Conservation (phyloP, 2,113 vertebrate genomes). For the Lichenostomus cassidix region DNA sequence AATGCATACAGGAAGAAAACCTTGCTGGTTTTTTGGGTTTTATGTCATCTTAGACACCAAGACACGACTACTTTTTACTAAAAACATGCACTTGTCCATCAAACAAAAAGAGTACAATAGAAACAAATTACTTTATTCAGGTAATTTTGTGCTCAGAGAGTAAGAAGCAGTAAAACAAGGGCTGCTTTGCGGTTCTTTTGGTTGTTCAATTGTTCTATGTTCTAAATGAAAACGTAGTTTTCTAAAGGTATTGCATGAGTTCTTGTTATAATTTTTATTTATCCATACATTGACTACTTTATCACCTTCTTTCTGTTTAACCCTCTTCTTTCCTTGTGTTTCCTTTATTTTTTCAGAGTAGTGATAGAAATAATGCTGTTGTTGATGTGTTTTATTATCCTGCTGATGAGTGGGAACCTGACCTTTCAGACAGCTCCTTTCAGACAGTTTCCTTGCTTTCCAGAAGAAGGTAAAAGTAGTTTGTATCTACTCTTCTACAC, state of each 20-base stretch:
- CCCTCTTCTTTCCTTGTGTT: neutral
- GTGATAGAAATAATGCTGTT: constrained; percentile 76
- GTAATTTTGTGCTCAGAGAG: neutral
- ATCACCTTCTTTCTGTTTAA: neutral
- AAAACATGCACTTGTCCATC: fast-evolving
- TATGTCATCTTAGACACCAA: neutral
- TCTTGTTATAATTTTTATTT: neutral
- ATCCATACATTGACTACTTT: neutral
- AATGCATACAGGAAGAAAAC: neutral
- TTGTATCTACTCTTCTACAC: neutral
- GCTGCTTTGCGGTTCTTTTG: neutral
- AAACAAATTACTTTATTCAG: neutral
- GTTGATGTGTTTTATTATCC: constrained; percentile 91
- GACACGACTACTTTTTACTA: neutral
- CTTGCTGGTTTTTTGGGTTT: neutral
- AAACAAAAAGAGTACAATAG: neutral
- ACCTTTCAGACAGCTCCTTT: constrained; percentile 81
- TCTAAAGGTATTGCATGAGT: neutral
- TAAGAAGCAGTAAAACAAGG: neutral
- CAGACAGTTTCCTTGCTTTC: constrained; percentile 83
- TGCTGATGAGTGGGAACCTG: constrained; percentile 93
- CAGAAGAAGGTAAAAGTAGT: constrained; percentile 82
- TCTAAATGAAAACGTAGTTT: neutral
- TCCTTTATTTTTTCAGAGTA: constrained; percentile 72
- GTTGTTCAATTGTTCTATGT: neutral